Evolutionary conservation across 2,113 vertebrate genomes (phyloP), one percentile per base, ranked within the genome.

Genomic region (Peromyscus polionotus): DNA sequence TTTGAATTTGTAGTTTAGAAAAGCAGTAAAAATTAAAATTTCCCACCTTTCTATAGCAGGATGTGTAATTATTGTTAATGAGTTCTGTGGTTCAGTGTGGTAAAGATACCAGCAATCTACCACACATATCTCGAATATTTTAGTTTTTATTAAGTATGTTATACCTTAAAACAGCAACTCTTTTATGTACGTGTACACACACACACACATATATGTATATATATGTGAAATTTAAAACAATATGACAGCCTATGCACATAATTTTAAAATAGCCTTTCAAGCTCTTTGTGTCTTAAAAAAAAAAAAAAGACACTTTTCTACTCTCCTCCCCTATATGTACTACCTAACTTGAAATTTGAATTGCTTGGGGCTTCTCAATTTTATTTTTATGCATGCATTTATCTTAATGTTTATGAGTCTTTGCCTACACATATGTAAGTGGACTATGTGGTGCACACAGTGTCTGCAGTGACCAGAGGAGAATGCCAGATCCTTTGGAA

Each of bases 1-100:
- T 85, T 97, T 93, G 76, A 91, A 73, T 95, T 96, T 95, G 24
- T 48, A 94, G 77, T 93, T 97, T 96, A 65, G 59, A 95, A 94
- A 77, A 88, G 26, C 36, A 63, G 45, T 45, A 85, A 84, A 87
- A 81, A 94, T 61, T 22, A 91, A 86, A 93, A 95, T 76, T 96
- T 39, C 68, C 84, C n/a, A 75, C 28, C 28, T 95, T 96, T 84
- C 48, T 45, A 36, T 85, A 73, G 73, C 54, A 57, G 45, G 84
- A 4, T 73, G 75, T 76, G 93, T 22, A 90, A 17, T 63, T 96
- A 96, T 87, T 88, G 48, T 39, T 90, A 90, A 87, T 63, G 20
- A 87, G 93, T 51, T 80, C 17, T 88, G 42, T 68, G 33, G 26
- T 42, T 96, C 28, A 93, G 33, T 76, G 33, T 92, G 61, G 1